Evolutionary conservation across 2,113 vertebrate genomes (phyloP), one percentile per base, ranked within the genome.

Genomic region (Amazona vittata): DNA sequence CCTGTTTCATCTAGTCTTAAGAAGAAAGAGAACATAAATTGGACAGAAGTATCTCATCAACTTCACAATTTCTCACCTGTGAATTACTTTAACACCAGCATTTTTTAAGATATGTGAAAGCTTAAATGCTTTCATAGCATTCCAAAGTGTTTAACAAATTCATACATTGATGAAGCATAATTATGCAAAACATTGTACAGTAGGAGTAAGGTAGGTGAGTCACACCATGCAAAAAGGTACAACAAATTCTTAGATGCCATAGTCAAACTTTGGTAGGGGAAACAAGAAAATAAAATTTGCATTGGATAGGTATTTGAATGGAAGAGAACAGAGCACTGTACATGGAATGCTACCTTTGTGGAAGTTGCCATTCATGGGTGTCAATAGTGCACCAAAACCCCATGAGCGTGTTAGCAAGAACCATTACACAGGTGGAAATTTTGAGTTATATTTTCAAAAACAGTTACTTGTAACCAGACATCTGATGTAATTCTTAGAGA

Each of bases 341-440:
- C 9, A 22, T 4, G 3, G 16, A 84, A 59, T 15, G 5, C 12
- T 60, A 41, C 64, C 47, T 55, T 37, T 31, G 57, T 11, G 10
- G 57, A 57, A 79, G 25, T 15, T 0, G 0, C 13, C 53, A n/a
- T 22, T 57, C 68, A 57, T 1, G 2, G 26, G 10, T 46, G 24
- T 14, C 50, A 69, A 5, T 3, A 37, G 19, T 14, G 6, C 59
- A 74, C 14, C 24, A 57, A 87, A 93, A 35, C 5, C 31, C 20
- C 24, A n/a, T 0, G 2, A 69, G 6, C 15, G 22, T 70, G 19
- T 13, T 15, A 59, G 25, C 5, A 5, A 46, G 41, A 88, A 49
- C 6, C 13, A 35, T 39, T 39, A 25, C 44, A 55, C 8, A 59
- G 6, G 15, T 28, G 16, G 19, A 79, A 92, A 41, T 11, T 64